Evolutionary conservation across 2,113 vertebrate species (phyloP).

Genomic region (Fregata magnificens): DNA sequence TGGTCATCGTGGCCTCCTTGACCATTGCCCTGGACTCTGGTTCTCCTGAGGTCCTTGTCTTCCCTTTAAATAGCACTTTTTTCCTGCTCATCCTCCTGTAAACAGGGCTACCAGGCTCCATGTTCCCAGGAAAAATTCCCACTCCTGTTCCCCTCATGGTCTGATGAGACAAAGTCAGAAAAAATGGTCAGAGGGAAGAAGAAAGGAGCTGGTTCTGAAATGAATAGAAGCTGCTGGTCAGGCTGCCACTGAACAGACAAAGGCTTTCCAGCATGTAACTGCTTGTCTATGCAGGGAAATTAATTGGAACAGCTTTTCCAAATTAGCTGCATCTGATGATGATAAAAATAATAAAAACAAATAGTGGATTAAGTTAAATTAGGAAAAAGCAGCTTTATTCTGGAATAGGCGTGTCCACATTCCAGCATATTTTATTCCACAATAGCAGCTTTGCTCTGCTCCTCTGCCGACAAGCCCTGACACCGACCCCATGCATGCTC

Average conservation of each 20-base stretch:
- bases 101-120: neutral
- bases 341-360: constrained; percentile 73
- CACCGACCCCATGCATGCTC: neutral
- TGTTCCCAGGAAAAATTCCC: neutral
- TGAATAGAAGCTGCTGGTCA: constrained; percentile 64
- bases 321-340: constrained; percentile 68
- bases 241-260: constrained; percentile 52
- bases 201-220: constrained; percentile 41
- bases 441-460: constrained; percentile 55
- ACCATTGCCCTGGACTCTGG: neutral
- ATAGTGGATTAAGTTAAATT: constrained; percentile 72
- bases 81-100: neutral
- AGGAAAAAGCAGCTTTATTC: constrained; percentile 68
- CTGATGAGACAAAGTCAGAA: constrained; percentile 23
- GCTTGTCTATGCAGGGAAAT: constrained; percentile 61
- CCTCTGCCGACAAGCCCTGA: constrained; percentile 44
- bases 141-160: neutral
- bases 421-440: constrained; percentile 69
- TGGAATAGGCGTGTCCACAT: constrained; percentile 59
- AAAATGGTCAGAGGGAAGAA: constrained; percentile 19
- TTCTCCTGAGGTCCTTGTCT: neutral
- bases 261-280: constrained; percentile 51
- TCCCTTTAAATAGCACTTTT: neutral
- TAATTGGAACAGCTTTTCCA: constrained; percentile 70
- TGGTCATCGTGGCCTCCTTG: neutral